These are phyloP conservation scores for Aphis gossypii DNA, from an alignment of 1,140 invertebrate species.

Conservation along the genomic window DNA sequence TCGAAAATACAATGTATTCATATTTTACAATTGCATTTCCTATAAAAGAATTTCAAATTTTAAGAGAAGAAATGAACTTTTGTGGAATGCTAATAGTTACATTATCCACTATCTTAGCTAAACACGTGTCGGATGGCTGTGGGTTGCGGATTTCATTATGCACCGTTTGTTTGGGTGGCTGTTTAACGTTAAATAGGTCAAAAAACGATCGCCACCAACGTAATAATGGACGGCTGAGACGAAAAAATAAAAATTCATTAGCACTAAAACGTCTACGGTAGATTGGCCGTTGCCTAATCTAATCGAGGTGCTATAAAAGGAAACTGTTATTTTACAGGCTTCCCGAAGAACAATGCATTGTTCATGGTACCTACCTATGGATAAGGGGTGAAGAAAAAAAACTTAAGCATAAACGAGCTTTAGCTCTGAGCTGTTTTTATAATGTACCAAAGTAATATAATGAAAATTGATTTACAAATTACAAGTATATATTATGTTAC, in stretches of 20 bases:
- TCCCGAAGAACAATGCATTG: not conserved
- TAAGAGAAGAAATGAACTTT: not conserved
- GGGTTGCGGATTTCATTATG: constrained; percentile 32
- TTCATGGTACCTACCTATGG: not conserved
- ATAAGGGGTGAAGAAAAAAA: not conserved
- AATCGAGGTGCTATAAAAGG: constrained; percentile 7
- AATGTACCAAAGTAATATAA: constrained; percentile 1
- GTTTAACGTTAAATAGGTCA: constrained; percentile 41
- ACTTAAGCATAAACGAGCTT: not conserved
- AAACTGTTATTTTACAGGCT: constrained; percentile 44
- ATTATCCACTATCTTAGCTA: not conserved
- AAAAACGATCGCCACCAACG: not conserved
- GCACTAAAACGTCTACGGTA: constrained; percentile 41
- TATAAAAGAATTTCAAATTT: not conserved
- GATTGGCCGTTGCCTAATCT: constrained; percentile 32
- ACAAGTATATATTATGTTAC: not conserved
- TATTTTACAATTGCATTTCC: constrained; percentile 15
- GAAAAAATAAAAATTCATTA: constrained; percentile 49
- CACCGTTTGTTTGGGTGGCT: not conserved
- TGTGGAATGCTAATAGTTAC: not conserved
- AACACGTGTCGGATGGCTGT: not conserved
- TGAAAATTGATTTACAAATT: constrained; percentile 34
- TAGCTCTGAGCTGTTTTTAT: not conserved
- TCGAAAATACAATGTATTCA: not conserved
- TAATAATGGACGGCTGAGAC: not conserved